Evolutionary conservation across 2,888 invertebrate genomes (phyloP), one percentile per base, ranked within the genome.

Genomic region (Cylloceria caligata): DNA sequence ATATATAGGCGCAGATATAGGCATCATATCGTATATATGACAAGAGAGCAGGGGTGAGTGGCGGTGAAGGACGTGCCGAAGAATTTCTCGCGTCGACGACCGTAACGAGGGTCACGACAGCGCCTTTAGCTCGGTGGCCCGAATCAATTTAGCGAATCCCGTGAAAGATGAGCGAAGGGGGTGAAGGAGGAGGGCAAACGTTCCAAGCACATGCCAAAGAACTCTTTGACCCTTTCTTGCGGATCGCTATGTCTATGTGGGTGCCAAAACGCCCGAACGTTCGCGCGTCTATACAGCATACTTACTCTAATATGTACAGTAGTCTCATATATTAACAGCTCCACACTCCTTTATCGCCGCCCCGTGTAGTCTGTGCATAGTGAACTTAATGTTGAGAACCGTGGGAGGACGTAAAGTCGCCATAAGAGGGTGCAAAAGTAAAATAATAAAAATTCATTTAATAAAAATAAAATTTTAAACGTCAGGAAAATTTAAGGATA

Each of bases 111-210:
- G 88, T 88, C 87, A 67, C 81, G 88, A 88, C 86, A 85, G 84
- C 83, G 87, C 77, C 87, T 89, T 87, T 83, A 87, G 85, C 84
- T 84, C 86, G 84, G 85, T 86, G 87, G 84, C 82, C 86, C 87
- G 88, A 90, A 88, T 90, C 90, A 90, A 90, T 90, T 90, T 88
- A 89, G 85, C 85, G 85, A 86, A 87, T 88, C 85, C 88, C 74
- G 77, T 65, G 75, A 57, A 84, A 80, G 72, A 76, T 68, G 79
- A 62, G 74, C 27, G 73, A 84, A 78, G 60, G 69, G 64, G 57
- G 71, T 64, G 62, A 55, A n/a, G 30, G 34, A 67, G 65, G 47
- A 74, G 80, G 42, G 34, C 49, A 52, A 75, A 45, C 52, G 74
- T 68, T 60, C 64, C 74, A 55, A 45, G 57, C 67, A 36, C 73